Percentiles rank a stretch among this genome's conserved stretches.
These are phyloP conservation scores for Suricata suricatta DNA, from an alignment of 2,113 vertebrate genomes.

Conservation along the genomic window DNA sequence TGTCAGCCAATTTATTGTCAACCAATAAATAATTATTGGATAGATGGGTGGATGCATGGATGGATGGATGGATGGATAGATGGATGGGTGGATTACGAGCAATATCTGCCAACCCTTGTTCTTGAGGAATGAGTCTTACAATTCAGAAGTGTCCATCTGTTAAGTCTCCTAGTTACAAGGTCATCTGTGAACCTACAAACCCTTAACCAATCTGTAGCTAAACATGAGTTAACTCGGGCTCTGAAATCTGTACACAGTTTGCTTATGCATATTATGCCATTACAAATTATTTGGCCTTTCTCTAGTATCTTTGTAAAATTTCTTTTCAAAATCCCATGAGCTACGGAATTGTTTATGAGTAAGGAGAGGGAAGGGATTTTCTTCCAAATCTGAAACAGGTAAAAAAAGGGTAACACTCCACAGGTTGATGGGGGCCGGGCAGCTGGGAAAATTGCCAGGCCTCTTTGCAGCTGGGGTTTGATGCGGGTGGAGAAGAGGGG, in stretches of 20 bases:
- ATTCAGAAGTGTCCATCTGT: background rate
- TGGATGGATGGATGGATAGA: background rate
- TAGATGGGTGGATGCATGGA: background rate
- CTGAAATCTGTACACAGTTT: background rate
- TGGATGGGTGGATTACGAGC: background rate
- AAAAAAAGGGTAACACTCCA: background rate
- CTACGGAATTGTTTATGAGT: background rate
- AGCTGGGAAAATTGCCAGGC: background rate
- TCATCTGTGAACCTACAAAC: background rate
- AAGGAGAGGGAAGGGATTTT: background rate
- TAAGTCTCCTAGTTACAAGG: background rate
- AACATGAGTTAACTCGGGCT: background rate
- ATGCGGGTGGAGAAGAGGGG: rapidly evolving
- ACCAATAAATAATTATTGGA: background rate
- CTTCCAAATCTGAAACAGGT: background rate
- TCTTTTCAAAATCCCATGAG: background rate
- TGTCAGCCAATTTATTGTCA: background rate
- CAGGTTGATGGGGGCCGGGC: background rate
- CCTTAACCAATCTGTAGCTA: background rate
- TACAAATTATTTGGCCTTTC: background rate
- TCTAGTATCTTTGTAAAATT: background rate
- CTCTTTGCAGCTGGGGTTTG: background rate
- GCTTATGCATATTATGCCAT: background rate
- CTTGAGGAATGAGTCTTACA: background rate
- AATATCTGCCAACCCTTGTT: background rate